Evolutionary conservation across 2,113 vertebrate species (phyloP), one percentile per base, ranked within the genome.

Genomic region (Calyptommatus sinebrachiatus): DNA sequence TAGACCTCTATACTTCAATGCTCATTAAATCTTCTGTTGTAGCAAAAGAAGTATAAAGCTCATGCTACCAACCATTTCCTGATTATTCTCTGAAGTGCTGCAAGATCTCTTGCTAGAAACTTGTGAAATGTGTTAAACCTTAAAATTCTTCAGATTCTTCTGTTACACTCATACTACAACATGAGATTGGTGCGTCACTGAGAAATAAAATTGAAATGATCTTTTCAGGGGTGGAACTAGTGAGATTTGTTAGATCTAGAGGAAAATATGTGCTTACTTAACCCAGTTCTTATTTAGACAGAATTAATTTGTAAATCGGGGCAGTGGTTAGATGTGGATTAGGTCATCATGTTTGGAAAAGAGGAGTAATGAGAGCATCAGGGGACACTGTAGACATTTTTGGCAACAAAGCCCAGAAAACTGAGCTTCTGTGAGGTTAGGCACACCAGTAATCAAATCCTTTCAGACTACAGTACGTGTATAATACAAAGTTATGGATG

Each of bases 351-450:
- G 63, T 62, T 62, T 48, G 45, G 57, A 71, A 65, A 79, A 63
- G 9, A 22, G 57, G 72, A 70, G 61, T 71, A 83, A 69, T 63
- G 57, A 78, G 41, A 29, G 66, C 77, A 85, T 22, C 61, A 84
- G 60, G 62, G 88, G 87, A 75, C 12, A 60, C 29, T 83, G 28
- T 8, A 46, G 77, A 78, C 73, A 48, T 84, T 84, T 75, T 57
- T 41, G 31, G 72, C 57, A 79, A 28, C 11, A 53, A 29, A 1
- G 5, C 6, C 73, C 77, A 5, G 69, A 90, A 81, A 8, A 29
- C 24, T 22, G 79, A 16, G 75, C 81, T 85, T 87, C 66, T 82
- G 21, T 66, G 66, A 89, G 80, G 88, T 73, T 46, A 89, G 71
- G 41, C 66, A 79, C 29, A n/a, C 22, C 67, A 3, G 35, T 72